Evolutionary conservation across 2,797 vertebrate genomes (phyloP), one percentile per base, ranked within the genome.

Genomic region (Antennarius maculatus): DNA sequence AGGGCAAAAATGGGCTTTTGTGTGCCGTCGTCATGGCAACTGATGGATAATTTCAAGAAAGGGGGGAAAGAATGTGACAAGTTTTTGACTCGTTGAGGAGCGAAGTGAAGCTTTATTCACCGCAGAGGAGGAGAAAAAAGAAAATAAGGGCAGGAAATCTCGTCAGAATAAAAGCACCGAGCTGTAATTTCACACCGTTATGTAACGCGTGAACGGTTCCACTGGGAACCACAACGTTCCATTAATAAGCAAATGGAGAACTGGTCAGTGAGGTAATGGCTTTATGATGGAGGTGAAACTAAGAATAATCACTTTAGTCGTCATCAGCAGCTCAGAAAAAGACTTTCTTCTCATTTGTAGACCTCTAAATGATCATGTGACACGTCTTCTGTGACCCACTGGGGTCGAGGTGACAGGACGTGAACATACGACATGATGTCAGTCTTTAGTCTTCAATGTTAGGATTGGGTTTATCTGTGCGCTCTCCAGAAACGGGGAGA

Each of bases 1-100:
- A 74, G 54, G 17, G 28, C 27, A 12, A 10, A n/a, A 17, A 66
- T 28, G 15, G 53, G 28, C 47, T 42, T 42, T 29, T 82, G 91
- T 94, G 93, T 87, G 90, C 83, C 87, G 90, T 94, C 80, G 85
- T 91, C 89, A 91, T 78, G 87, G 78, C 89, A 90, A 67, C 91
- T 89, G 88, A 71, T 61, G 76, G 72, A 48, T 43, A 11, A 48
- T 70, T 74, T 47, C 41, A 67, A 43, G 18, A 13, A 1, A n/a
- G 47, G 27, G 67, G 29, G 53, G 61, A 74, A 71, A 63, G 65
- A 37, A 13, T 5, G 16, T 62, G 72, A 74, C 48, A 55, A 48
- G 56, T 45, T 69, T 54, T 55, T 63, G 62, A 63, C 53, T 61
- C 14, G 31, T 62, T 7, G n/a, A 54, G 37, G 54, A 69, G 55